A percentile compares a stretch with the other conserved stretches of the same genome.
phyloP scores from a whole-genome alignment of 2,113 vertebrate species.

The Trinectes maculatus region DNA sequence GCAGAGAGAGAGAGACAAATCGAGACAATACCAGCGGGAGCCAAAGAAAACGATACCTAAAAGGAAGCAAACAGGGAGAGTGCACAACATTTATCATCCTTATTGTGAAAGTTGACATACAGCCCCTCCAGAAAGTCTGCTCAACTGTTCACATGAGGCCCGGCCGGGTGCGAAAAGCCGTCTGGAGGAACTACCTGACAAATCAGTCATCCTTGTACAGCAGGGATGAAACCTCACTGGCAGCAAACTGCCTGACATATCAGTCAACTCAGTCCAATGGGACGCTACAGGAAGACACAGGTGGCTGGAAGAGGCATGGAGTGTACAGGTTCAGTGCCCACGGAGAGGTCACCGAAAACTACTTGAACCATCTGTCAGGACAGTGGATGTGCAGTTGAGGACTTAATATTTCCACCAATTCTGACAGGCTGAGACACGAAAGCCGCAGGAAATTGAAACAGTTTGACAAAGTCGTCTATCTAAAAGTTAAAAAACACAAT shows the following conservation, averaged over 20 bases:
- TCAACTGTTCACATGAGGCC: conserved; percentile 37
- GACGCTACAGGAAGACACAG: conserved; percentile 60
- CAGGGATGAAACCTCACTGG: conserved; percentile 55
- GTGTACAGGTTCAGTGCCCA: conserved; percentile 51
- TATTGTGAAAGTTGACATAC: conserved; percentile 41
- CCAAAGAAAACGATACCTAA: conserved; percentile 19
- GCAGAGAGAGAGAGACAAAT: conserved; percentile 25
- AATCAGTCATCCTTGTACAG: conserved; percentile 59
- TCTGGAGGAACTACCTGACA: conserved; percentile 37
- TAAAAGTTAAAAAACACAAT: conserved; percentile 9
- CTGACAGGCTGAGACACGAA: conserved; percentile 1
- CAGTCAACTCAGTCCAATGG: conserved; percentile 65
- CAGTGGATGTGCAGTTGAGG: conserved; percentile 16
- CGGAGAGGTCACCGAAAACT: conserved; percentile 27
- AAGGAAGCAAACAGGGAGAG: conserved; percentile 36
- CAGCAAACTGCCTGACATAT: conserved; percentile 68
- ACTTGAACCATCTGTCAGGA: conserved; percentile 24
- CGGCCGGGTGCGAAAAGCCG: conserved; percentile 18
- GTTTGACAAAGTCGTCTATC: conserved; percentile 6
- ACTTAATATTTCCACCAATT: conserved; percentile 19
- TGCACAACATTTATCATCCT: conserved; percentile 42
- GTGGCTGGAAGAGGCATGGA: conserved; percentile 54
- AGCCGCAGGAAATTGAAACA: not conserved
- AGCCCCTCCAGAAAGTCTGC: conserved; percentile 31
- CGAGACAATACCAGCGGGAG: conserved; percentile 27